Conservation (phyloP, 2,888 invertebrate genomes). For the Leucophenga montana region DNA sequence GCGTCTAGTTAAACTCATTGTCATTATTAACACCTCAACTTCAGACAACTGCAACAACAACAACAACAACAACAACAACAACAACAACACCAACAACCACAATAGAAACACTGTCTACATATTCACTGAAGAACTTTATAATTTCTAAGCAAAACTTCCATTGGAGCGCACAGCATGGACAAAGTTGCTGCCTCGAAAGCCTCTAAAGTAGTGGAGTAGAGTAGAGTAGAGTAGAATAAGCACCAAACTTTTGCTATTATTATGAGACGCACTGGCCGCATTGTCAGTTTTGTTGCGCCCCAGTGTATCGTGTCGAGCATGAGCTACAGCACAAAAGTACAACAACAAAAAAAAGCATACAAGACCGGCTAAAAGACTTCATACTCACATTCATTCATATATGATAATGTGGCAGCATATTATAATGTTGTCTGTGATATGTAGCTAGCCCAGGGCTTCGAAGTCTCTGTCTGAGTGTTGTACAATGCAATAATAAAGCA, state of each 20-base stretch:
- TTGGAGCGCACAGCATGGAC: background rate
- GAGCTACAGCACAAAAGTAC: conserved; percentile 16
- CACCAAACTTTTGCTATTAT: conserved; percentile 62
- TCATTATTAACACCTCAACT: conserved; percentile 24
- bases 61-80: background rate
- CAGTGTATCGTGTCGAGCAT: conserved; percentile 25
- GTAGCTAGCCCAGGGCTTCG: background rate
- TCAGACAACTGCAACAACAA: conserved; percentile 3
- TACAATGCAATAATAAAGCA: conserved; percentile 12
- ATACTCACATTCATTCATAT: too few species aligned
- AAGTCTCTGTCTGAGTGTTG: background rate
- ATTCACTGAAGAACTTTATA: background rate
- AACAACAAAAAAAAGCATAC: conserved; percentile 6
- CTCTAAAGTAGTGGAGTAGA: background rate
- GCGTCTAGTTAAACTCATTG: conserved; percentile 37
- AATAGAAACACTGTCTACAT: background rate
- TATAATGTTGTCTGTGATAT: conserved; percentile 32
- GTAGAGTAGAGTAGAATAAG: conserved; percentile 50
- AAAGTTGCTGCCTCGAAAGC: background rate
- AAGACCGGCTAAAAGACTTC: background rate
- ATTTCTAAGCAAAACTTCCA: background rate
- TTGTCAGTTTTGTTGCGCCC: conserved; percentile 64
- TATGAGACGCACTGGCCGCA: conserved; percentile 50
- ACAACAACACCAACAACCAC: background rate
- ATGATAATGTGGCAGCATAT: conserved; percentile 24